Evolutionary conservation across 2,888 invertebrate species (phyloP), one percentile per base, ranked within the genome.

Genomic region (Globia sparganii): DNA sequence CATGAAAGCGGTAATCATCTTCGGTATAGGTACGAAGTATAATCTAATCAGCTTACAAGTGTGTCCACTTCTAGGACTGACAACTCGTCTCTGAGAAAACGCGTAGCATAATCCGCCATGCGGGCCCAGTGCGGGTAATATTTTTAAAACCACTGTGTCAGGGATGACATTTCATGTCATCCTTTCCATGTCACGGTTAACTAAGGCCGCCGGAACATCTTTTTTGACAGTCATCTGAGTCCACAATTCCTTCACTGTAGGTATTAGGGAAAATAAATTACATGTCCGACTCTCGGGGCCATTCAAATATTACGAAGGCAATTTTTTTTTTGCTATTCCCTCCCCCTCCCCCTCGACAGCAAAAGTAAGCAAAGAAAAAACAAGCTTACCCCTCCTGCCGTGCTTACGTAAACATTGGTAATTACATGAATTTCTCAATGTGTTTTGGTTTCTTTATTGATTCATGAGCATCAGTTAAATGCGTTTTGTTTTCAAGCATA

Each of bases 231-330:
- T 9, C 59, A 58, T 28, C 83, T 43, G 69, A 56, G 53, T 61
- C 56, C 56, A 78, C 21, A 56, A 49, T 67, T 70, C 40, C 70
- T 83, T 61, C 28, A 76, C 58, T 46, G n/a, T 49, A 75, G 37
- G 31, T 70, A 66, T 78, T 28, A 49, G 21, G 40, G 65, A 66
- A 66, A 80, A 80, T 79, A 80, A 80, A 84, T 80, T 56, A 67
- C 66, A 79, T 49, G 56, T 66, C 56, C 2, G 40, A 56, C 37
- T 67, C 56, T n/a, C n/a, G n/a, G n/a, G n/a, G n/a, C n/a, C n/a
- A n/a, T n/a, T n/a, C n/a, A n/a, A n/a, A n/a, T n/a, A n/a, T n/a
- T n/a, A n/a, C n/a, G n/a, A n/a, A n/a, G n/a, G n/a, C n/a, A n/a
- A n/a, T n/a, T n/a, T n/a, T n/a, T n/a, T n/a, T n/a, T n/a, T n/a